These are phyloP conservation scores for Drosophila pandora DNA, from an alignment of 1,140 invertebrate species.

Conservation along the genomic window DNA sequence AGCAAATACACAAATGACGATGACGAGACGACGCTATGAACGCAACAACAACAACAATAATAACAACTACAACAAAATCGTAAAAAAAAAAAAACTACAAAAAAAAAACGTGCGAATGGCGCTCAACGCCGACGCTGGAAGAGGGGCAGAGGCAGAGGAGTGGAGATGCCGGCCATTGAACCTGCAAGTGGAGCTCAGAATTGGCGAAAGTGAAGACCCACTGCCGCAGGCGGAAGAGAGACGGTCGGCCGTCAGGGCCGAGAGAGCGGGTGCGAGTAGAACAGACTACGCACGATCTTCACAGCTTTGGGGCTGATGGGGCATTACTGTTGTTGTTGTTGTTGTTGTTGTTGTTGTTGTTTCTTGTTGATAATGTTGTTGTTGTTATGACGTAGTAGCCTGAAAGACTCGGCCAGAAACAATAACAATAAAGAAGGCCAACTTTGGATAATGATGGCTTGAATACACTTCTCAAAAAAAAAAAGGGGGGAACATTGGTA, in stretches of 20 bases:
- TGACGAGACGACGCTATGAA: constrained; percentile 27
- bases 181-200: constrained; percentile 79
- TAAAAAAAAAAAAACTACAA: constrained; percentile 7
- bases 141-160: constrained; percentile 10
- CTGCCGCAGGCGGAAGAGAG: constrained; percentile 65
- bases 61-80: constrained; percentile 16
- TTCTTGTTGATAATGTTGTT: constrained; percentile 5
- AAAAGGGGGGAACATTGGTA: background rate
- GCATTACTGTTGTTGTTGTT: background rate
- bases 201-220: constrained; percentile 82
- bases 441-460: background rate
- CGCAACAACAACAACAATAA: constrained; percentile 14
- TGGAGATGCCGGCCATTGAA: constrained; percentile 58
- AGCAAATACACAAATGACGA: constrained; percentile 37
- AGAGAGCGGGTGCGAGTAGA: constrained; percentile 17
- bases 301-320: constrained; percentile 7
- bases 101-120: constrained; percentile 73
- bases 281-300: constrained; percentile 38
- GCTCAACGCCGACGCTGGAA: constrained; percentile 41
- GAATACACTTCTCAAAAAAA: constrained; percentile 8
- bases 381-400: constrained; percentile 69
- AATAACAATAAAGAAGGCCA: constrained; percentile 32
- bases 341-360: constrained; percentile 24
- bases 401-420: constrained; percentile 53
- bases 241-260: constrained; percentile 5